Percentiles rank a stretch among this genome's conserved stretches.
Evolutionary conservation across 2,888 invertebrate species (phyloP).

Genomic region (Mactromeris polynyma): DNA sequence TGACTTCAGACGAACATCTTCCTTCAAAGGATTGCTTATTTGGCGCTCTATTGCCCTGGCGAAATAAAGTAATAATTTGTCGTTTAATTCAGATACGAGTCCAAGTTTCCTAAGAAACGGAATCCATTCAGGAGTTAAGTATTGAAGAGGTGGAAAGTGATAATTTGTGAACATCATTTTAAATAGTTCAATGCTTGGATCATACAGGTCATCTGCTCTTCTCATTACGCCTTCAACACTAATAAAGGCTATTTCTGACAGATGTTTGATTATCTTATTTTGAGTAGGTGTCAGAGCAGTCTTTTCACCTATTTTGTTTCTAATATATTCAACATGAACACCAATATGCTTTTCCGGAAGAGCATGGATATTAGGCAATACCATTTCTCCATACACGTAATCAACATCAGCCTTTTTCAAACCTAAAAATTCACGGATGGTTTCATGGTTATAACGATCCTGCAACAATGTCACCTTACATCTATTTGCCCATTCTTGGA

Average conservation of each 20-base stretch:
- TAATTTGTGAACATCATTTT: conserved; percentile 3
- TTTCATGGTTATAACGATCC: neutral
- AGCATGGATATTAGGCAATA: conserved; percentile 21
- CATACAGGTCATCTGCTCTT: conserved; percentile 36
- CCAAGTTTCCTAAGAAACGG: conserved; percentile 56
- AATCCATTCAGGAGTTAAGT: conserved; percentile 23
- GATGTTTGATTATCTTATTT: neutral
- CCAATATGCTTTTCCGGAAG: conserved; percentile 11
- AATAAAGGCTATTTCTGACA: conserved; percentile 38
- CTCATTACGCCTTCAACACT: conserved; percentile 6
- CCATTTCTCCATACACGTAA: conserved; percentile 16
- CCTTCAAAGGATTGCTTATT: neutral
- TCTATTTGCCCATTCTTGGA: conserved; percentile 51
- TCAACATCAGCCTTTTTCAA: neutral
- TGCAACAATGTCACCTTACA: conserved; percentile 42
- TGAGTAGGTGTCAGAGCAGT: neutral
- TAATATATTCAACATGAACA: conserved; percentile 17
- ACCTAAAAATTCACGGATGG: conserved; percentile 10
- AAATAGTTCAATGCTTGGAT: conserved; percentile 33
- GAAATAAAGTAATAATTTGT: conserved; percentile 59
- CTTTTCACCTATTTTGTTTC: neutral
- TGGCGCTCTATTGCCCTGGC: conserved; percentile 41
- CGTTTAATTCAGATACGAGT: conserved; percentile 43
- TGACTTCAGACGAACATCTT: conserved; percentile 35
- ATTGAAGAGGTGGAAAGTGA: conserved; percentile 50